Base-by-base conservation (phyloP, 2,888 invertebrate genomes). In the Eilema depressum region DNA sequence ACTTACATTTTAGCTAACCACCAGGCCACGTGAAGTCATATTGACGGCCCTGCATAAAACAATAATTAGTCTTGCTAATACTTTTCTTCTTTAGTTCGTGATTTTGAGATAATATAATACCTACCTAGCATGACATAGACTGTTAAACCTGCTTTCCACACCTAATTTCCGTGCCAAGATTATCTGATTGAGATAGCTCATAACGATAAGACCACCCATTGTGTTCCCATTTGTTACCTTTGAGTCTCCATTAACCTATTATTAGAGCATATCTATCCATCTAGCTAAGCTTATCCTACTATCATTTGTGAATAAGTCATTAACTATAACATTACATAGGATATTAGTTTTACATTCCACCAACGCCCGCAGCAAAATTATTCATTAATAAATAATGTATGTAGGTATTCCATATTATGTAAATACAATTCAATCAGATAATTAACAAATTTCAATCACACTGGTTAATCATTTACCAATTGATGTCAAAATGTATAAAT, bases 401-500 rank as follows among this genome's bases (percentile, higher is more conserved):
- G n/a, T n/a, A n/a, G n/a, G n/a, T 23, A 11, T 64, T 47, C 41
- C 47, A 10, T 28, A n/a, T 10, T 28, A n/a, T 10, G 28, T 3
- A 53, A 64, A 64, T 63, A 47, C 26, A 28, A 63, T 64, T 30
- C 56, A 57, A 69, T 72, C 59, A 53, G 26, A 53, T 70, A 70
- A 74, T 73, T 68, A 73, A 74, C 63, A 68, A 62, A 66, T 69
- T 75, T 75, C 70, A 67, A 71, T 69, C 53, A 68, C 53, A 59
- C 61, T 61, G 65, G 70, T 68, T 70, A 70, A 75, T 77, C 67
- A 82, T 69, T 74, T 75, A 28, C 64, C 71, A 70, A 73, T 78
- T 65, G 68, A 74, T 69, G 69, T 73, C 68, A 73, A 73, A 74
- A 73, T 72, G 62, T 72, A 75, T 75, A 70, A 83, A 76, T 76